These are phyloP conservation scores for Plagiodera versicolora DNA, from an alignment of 2,888 invertebrate genomes.

Conservation along the genomic window DNA sequence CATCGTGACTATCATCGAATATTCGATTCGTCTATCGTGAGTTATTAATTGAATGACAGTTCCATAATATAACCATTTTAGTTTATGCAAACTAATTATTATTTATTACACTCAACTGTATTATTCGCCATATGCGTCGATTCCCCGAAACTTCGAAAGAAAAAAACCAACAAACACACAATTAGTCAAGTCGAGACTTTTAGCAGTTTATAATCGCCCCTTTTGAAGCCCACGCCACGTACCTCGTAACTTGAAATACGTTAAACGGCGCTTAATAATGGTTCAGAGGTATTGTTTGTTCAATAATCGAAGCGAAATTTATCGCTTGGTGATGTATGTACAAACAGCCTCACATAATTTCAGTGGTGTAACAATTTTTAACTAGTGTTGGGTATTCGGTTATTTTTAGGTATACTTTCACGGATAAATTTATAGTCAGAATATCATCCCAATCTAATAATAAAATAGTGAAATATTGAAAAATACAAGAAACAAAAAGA, in stretches of 20 bases:
- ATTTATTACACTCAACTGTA: neutral
- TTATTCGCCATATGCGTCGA: neutral
- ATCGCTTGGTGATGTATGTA: slow-evolving; percentile 25
- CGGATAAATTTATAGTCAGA: too few relatives aligned
- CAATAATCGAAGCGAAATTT: slow-evolving; percentile 26
- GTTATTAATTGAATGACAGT: too few relatives aligned
- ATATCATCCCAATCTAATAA: too few relatives aligned
- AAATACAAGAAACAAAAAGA: too few relatives aligned
- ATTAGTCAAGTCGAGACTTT: slow-evolving; percentile 3
- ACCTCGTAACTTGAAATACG: slow-evolving; percentile 23
- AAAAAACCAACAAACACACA: neutral
- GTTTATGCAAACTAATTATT: too few relatives aligned
- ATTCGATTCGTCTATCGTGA: too few relatives aligned
- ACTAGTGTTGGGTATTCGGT: neutral
- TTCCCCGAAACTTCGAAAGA: neutral
- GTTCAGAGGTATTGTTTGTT: slow-evolving; percentile 26
- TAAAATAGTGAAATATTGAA: too few relatives aligned
- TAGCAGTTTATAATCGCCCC: slow-evolving; percentile 15
- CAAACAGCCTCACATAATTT: neutral
- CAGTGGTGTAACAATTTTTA: neutral
- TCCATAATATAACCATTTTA: too few relatives aligned
- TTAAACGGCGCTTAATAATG: slow-evolving; percentile 29
- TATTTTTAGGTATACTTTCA: neutral
- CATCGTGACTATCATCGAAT: too few relatives aligned
- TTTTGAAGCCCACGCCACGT: slow-evolving; percentile 22